phyloP scores from a whole-genome alignment of 2,888 invertebrate genomes.

The Pseudococcus viburni region DNA sequence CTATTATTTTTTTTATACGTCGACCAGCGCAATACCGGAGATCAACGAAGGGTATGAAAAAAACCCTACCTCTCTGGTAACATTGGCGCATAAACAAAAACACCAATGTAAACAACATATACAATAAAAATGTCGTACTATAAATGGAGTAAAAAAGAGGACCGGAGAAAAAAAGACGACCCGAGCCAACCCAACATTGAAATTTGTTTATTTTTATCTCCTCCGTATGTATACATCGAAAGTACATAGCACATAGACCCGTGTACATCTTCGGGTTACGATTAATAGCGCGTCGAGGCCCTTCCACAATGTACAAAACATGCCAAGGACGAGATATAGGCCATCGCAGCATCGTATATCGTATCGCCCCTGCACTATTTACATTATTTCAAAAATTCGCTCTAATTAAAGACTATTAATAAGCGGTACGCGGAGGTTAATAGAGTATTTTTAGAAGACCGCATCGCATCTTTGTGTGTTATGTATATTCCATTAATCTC shows the following conservation, averaged over 20 bases:
- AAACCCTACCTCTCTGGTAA: slow-evolving; percentile 1
- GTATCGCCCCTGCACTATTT: not conserved
- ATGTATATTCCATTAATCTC: slow-evolving; percentile 33
- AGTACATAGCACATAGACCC: not conserved
- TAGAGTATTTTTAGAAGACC: slow-evolving; percentile 31
- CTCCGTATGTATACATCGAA: not conserved
- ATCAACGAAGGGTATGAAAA: not conserved
- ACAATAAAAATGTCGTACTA: slow-evolving; percentile 35
- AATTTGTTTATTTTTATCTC: slow-evolving; percentile 29
- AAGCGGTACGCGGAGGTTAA: slow-evolving; percentile 27
- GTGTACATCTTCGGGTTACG: not conserved
- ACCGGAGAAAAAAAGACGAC: not conserved
- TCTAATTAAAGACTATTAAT: slow-evolving; percentile 44
- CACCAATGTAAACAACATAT: slow-evolving; percentile 39
- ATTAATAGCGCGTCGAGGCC: not conserved
- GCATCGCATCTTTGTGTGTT: not conserved
- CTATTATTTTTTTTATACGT: slow-evolving; percentile 29
- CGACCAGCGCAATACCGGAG: not conserved
- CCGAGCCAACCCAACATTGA: slow-evolving; percentile 21
- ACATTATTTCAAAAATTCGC: slow-evolving; percentile 39
- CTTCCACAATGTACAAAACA: slow-evolving; percentile 6
- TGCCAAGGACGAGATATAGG: slow-evolving; percentile 37
- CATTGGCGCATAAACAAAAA: slow-evolving; percentile 31
- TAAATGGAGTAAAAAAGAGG: not conserved
- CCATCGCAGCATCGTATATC: not conserved